Percentiles rank a stretch among this genome's conserved stretches.
These are phyloP conservation scores for Aleiodes sp. DNA, from an alignment of 1,140 invertebrate species.

Conservation along the genomic window DNA sequence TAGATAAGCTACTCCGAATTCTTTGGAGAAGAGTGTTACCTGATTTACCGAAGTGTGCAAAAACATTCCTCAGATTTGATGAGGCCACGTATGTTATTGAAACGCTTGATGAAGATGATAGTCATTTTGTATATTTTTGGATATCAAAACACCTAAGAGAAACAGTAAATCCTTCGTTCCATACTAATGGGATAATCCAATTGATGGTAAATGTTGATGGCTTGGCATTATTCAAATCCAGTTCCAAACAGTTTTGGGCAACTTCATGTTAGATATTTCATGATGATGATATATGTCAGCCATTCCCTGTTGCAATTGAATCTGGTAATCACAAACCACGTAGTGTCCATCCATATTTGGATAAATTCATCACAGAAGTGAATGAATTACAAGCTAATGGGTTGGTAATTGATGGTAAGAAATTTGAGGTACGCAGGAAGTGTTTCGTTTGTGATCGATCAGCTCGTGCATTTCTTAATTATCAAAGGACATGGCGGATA, in stretches of 20 bases:
- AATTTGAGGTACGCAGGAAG: neutral
- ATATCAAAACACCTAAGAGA: neutral
- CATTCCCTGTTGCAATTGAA: constrained; percentile 27
- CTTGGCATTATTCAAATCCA: constrained; percentile 33
- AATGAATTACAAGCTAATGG: constrained; percentile 15
- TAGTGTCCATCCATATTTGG: neutral
- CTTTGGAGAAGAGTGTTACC: constrained; percentile 29
- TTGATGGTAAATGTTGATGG: constrained; percentile 23
- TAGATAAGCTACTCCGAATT: no score
- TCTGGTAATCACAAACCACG: constrained; percentile 12
- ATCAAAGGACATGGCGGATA: constrained; percentile 19
- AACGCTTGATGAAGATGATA: neutral
- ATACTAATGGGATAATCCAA: neutral
- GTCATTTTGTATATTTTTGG: constrained; percentile 24
- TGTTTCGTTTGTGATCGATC: constrained; percentile 26
- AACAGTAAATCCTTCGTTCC: neutral
- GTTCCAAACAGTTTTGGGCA: constrained; percentile 22
- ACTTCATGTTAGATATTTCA: constrained; percentile 21
- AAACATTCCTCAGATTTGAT: constrained; percentile 19
- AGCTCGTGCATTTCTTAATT: constrained; percentile 25
- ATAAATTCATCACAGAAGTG: constrained; percentile 19
- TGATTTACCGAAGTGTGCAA: constrained; percentile 17
- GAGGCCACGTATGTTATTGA: neutral
- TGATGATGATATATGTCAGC: constrained; percentile 1
- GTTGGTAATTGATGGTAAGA: neutral